Evolutionary conservation across 1,140 invertebrate species (phyloP).

Genomic region (Trichogramma pretiosum): DNA sequence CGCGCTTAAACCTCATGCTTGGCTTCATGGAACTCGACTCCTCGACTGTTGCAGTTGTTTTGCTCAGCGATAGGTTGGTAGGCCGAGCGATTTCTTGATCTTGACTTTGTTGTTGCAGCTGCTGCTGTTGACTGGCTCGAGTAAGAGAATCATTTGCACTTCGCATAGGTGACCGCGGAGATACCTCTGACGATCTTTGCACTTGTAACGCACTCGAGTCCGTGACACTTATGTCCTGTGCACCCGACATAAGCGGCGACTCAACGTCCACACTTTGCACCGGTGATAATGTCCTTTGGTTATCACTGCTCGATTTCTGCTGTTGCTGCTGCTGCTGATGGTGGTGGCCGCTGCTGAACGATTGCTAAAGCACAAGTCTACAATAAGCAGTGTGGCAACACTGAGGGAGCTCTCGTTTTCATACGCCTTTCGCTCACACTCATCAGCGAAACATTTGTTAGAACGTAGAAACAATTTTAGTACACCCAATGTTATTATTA

Average conservation of each 20-base stretch:
- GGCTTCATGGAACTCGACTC: constrained; percentile 1
- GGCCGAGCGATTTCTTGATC: constrained; percentile 35
- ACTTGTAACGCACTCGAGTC: not conserved
- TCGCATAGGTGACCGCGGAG: too few species aligned
- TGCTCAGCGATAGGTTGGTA: constrained; percentile 55
- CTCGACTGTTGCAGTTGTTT: constrained; percentile 20
- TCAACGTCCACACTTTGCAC: constrained; percentile 31
- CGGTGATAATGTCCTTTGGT: constrained; percentile 33
- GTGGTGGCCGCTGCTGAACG: not conserved
- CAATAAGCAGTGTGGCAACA: too few species aligned
- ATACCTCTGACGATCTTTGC: not conserved
- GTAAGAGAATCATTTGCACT: too few species aligned
- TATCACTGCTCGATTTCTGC: constrained; percentile 24
- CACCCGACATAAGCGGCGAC: constrained; percentile 20
- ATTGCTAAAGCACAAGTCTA: constrained; percentile 15
- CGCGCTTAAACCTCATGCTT: constrained; percentile 46
- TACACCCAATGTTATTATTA: too few species aligned
- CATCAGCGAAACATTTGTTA: too few species aligned
- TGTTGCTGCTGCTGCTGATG: constrained; percentile 1
- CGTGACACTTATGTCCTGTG: too few species aligned
- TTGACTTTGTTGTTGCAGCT: too few species aligned
- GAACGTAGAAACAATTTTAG: too few species aligned
- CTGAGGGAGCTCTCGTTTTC: too few species aligned
- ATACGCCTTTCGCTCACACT: too few species aligned
- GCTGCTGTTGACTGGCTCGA: too few species aligned